Conservation (phyloP, 2,888 invertebrate genomes). For the Phoenoteleia sp. region DNA sequence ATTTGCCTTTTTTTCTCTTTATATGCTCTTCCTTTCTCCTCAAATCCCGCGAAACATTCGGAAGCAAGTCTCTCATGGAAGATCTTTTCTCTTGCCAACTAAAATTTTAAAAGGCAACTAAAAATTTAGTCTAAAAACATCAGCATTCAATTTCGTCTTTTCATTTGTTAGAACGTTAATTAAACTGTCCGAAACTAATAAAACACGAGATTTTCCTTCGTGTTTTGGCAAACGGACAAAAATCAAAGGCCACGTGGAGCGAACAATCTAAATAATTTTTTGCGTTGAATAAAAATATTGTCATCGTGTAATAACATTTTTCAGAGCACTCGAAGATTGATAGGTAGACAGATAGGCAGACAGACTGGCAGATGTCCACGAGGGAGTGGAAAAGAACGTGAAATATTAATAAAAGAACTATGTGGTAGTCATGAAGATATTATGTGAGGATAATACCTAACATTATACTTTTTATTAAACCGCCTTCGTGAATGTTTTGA, state of each 20-base stretch:
- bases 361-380: conserved; percentile 57
- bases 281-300: conserved; percentile 29
- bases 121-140: background rate
- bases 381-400: conserved; percentile 58
- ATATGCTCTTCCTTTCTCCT: background rate
- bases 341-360: conserved; percentile 54
- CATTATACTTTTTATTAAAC: conserved; percentile 64
- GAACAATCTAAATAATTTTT: conserved; percentile 4
- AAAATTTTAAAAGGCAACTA: no score
- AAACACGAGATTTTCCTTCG: conserved; percentile 3
- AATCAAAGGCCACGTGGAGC: conserved; percentile 1
- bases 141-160: background rate
- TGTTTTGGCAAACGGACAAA: background rate
- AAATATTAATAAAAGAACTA: conserved; percentile 71
- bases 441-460: conserved; percentile 64
- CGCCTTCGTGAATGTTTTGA: conserved; percentile 60
- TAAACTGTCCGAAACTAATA: conserved; percentile 28
- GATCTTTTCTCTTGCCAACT: no score
- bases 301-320: conserved; percentile 65
- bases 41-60: background rate
- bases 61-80: background rate
- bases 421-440: conserved; percentile 63
- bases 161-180: conserved; percentile 16
- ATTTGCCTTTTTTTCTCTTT: conserved; percentile 22
- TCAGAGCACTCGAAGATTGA: conserved; percentile 57